Conservation (phyloP, 2,888 invertebrate genomes). For the Hypsopygia costalis region DNA sequence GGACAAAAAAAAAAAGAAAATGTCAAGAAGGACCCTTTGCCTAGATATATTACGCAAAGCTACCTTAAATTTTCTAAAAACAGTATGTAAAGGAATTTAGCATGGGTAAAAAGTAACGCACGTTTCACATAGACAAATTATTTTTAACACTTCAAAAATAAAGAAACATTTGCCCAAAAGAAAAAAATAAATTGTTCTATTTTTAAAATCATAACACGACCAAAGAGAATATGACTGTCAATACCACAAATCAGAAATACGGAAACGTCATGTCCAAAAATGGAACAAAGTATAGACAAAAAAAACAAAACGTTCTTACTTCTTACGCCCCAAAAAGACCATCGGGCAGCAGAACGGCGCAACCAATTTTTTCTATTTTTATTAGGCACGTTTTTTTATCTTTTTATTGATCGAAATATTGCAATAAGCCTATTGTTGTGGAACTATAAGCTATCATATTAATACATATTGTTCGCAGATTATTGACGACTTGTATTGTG, state of each 20-base stretch:
- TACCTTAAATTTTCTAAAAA: too few relatives aligned
- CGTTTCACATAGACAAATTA: too few relatives aligned
- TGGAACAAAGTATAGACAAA: neutral
- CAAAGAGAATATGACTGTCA: too few relatives aligned
- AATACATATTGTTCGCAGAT: slow-evolving; percentile 2
- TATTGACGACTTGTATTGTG: slow-evolving; percentile 1
- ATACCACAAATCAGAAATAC: neutral
- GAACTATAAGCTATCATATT: slow-evolving; percentile 9
- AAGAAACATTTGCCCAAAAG: neutral
- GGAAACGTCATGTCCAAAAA: slow-evolving; percentile 4
- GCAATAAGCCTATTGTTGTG: slow-evolving; percentile 1
- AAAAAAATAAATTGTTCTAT: neutral
- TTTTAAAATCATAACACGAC: too few relatives aligned
- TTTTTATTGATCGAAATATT: neutral
- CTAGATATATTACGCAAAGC: too few relatives aligned
- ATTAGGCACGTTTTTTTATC: neutral
- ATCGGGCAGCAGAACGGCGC: slow-evolving; percentile 1
- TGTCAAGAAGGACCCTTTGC: too few relatives aligned
- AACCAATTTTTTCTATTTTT: slow-evolving; percentile 1
- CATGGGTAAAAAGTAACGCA: too few relatives aligned
- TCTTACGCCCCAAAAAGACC: neutral
- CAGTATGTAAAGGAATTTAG: too few relatives aligned
- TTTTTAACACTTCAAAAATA: neutral
- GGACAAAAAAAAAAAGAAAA: too few relatives aligned
- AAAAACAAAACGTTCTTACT: too few relatives aligned